These are phyloP conservation scores for Albula glossodonta DNA, from an alignment of 2,113 vertebrate species.

Conservation along the genomic window DNA sequence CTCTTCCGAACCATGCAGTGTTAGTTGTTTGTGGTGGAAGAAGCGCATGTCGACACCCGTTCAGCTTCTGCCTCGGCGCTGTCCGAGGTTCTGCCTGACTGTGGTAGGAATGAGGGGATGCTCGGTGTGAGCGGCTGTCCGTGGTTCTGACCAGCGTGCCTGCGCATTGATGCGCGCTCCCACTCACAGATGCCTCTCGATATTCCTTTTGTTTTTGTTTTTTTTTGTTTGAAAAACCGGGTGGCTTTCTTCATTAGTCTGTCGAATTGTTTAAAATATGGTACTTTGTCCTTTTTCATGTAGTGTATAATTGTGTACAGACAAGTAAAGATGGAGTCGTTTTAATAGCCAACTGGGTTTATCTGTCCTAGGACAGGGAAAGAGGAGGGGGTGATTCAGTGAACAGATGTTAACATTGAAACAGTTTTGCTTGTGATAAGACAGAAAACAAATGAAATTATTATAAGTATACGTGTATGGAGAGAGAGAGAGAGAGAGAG, in stretches of 20 bases:
- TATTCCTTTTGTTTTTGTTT: conserved; percentile 29
- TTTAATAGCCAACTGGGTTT: neutral
- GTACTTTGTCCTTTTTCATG: neutral
- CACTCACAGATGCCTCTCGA: conserved; percentile 33
- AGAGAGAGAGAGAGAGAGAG: conserved; percentile 10
- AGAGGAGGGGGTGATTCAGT: neutral
- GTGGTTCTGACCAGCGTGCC: conserved; percentile 63
- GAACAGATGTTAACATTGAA: neutral
- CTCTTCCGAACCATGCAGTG: neutral
- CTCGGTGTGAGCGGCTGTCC: conserved; percentile 62
- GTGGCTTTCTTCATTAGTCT: conserved; percentile 33
- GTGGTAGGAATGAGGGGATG: conserved; percentile 64
- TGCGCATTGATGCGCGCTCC: conserved; percentile 51
- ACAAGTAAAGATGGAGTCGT: neutral
- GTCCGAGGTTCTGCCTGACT: conserved; percentile 32
- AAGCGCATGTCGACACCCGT: neutral
- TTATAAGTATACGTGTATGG: neutral
- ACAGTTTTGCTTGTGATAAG: too few relatives aligned
- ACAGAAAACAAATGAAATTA: neutral
- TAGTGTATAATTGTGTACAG: neutral
- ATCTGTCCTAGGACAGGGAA: neutral
- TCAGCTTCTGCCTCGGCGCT: conserved; percentile 18
- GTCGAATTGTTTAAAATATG: conserved; percentile 21
- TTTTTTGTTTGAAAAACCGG: conserved; percentile 31
- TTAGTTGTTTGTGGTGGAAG: neutral